phyloP scores from a whole-genome alignment of 2,797 vertebrate genomes.

The Notolabrus celidotus region DNA sequence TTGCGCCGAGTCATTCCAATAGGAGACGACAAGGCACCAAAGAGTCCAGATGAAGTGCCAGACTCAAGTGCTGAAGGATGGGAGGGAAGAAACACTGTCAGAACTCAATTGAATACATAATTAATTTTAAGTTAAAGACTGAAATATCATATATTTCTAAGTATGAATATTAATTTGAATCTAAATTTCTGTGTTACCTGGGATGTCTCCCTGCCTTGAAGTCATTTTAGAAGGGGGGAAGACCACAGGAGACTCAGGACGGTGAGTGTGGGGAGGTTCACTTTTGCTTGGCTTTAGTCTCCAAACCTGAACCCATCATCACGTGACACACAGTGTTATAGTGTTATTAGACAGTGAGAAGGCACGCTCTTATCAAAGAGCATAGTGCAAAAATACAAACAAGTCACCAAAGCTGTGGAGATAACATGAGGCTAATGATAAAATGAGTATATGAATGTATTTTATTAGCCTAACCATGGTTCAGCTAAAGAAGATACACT shows the following conservation, averaged over 20 bases:
- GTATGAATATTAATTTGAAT: neutral
- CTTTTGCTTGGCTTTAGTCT: slow-evolving; percentile 14
- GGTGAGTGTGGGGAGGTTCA: slow-evolving; percentile 10
- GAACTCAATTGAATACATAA: neutral
- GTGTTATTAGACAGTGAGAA: neutral
- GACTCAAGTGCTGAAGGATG: slow-evolving; percentile 72
- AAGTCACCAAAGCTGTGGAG: neutral
- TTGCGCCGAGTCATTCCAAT: slow-evolving; percentile 87
- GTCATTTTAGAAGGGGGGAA: slow-evolving; percentile 69
- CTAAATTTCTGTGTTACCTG: slow-evolving; percentile 73
- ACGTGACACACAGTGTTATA: slow-evolving; percentile 33
- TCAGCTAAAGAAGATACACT: slow-evolving; percentile 9
- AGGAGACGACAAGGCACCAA: slow-evolving; percentile 87
- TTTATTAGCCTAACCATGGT: neutral
- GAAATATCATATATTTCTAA: neutral
- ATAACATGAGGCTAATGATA: neutral
- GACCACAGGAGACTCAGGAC: slow-evolving; percentile 17
- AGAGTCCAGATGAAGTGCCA: slow-evolving; percentile 46
- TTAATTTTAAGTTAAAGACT: neutral
- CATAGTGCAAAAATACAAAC: neutral
- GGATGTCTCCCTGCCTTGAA: slow-evolving; percentile 77
- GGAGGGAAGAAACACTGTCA: neutral
- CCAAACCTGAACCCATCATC: slow-evolving; percentile 39
- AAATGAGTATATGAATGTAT: neutral
- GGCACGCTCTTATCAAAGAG: neutral